Evolutionary conservation across 2,888 invertebrate species (phyloP).

Genomic region (Augiades crinisus): DNA sequence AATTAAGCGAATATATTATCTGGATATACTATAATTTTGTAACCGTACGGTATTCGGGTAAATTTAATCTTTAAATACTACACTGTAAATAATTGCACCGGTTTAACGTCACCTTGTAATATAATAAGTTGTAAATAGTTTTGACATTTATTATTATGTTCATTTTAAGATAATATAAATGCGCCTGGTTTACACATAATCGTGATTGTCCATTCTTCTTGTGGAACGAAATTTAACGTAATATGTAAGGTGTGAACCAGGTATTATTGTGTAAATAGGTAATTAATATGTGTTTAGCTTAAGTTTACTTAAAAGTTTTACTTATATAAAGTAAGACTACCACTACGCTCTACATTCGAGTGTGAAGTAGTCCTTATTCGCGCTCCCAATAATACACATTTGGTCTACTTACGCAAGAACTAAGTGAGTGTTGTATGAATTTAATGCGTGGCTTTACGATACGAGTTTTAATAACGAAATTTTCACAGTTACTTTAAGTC

Average conservation of each 20-base stretch:
- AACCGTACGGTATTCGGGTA: conserved; percentile 9
- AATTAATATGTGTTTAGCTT: too few relatives aligned
- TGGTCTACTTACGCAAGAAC: conserved; percentile 25
- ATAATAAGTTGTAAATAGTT: background rate
- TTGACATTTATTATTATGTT: background rate
- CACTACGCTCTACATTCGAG: conserved; percentile 6
- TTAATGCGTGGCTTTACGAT: conserved; percentile 12
- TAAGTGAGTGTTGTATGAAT: conserved; percentile 19
- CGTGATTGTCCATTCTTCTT: too few relatives aligned
- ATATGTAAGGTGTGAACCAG: too few relatives aligned
- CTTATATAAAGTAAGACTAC: too few relatives aligned
- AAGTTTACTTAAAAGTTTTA: too few relatives aligned
- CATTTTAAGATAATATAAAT: too few relatives aligned
- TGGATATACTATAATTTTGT: conserved; percentile 1
- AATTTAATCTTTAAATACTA: conserved; percentile 8
- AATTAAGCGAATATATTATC: background rate
- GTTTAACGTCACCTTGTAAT: conserved; percentile 24
- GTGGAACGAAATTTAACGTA: too few relatives aligned
- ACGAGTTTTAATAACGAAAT: conserved; percentile 15
- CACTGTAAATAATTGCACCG: conserved; percentile 28
- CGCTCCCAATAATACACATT: conserved; percentile 20
- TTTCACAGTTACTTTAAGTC: background rate
- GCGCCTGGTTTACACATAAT: too few relatives aligned
- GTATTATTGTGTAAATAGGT: too few relatives aligned
- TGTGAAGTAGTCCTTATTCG: conserved; percentile 9